phyloP scores from a whole-genome alignment of 2,888 invertebrate species.

The Metacarcinus magister region DNA sequence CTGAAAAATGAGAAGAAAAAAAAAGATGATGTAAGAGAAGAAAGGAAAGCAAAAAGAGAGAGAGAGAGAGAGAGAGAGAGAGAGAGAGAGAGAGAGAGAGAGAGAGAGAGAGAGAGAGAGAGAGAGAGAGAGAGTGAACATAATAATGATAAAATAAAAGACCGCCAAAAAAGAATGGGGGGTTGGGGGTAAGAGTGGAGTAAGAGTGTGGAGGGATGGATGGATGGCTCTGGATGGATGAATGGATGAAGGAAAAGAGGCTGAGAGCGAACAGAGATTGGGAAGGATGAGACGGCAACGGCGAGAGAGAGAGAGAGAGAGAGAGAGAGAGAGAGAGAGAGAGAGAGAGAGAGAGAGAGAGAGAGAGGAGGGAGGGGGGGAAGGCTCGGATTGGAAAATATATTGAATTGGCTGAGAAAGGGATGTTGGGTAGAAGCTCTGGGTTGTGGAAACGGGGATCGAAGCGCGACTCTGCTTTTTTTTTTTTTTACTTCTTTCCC shows the following conservation, averaged over 20 bases:
- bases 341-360: slow-evolving; percentile 36
- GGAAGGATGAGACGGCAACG: background rate
- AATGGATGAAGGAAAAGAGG: background rate
- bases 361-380: background rate
- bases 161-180: background rate
- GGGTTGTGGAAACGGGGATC: background rate
- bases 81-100: too few relatives aligned
- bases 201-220: background rate
- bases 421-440: background rate
- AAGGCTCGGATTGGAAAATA: background rate
- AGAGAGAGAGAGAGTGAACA: background rate
- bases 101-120: too few relatives aligned
- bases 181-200: too few relatives aligned
- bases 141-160: background rate
- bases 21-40: background rate
- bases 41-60: background rate
- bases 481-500: background rate
- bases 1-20: background rate
- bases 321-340: slow-evolving; percentile 28
- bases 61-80: background rate
- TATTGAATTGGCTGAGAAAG: slow-evolving; percentile 1
- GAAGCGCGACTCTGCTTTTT: background rate
- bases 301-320: slow-evolving; percentile 37
- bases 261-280: background rate
- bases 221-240: background rate